Percentiles rank a stretch among this genome's conserved stretches.
phyloP scores from a whole-genome alignment of 2,113 vertebrate species.

The Cyanistes caeruleus region DNA sequence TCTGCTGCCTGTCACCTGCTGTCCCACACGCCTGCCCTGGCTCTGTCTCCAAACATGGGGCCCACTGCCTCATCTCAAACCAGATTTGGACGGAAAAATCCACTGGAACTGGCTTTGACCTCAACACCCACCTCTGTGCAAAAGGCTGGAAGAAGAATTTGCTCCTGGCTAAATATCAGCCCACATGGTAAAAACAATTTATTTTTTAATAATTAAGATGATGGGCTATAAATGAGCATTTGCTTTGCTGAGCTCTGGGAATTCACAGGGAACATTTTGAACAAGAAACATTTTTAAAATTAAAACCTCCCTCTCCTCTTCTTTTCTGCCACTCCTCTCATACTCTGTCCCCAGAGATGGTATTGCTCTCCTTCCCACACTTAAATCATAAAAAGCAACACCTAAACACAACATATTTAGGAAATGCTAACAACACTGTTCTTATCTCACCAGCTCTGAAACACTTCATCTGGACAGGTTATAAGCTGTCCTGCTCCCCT shows the following conservation, averaged over 20 bases:
- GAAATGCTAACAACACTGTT: not conserved
- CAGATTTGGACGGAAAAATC: slow-evolving; percentile 24
- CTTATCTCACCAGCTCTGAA: not conserved
- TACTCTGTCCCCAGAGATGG: not conserved
- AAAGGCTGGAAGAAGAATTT: not conserved
- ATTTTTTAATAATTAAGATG: slow-evolving; percentile 58
- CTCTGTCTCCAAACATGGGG: not conserved
- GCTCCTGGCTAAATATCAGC: slow-evolving; percentile 46
- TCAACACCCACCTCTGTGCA: not conserved
- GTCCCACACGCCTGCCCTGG: accelerated
- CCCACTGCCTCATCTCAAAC: not conserved
- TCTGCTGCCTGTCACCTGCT: not conserved
- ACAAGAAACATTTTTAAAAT: slow-evolving; percentile 31
- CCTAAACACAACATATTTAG: not conserved
- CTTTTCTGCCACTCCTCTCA: not conserved
- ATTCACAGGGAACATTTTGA: slow-evolving; percentile 17
- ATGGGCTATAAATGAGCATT: not conserved
- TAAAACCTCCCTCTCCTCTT: not conserved
- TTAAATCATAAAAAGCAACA: not conserved
- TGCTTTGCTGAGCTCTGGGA: slow-evolving; percentile 42
- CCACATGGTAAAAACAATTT: slow-evolving; percentile 27
- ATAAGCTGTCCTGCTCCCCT: not conserved
- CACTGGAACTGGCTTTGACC: not conserved
- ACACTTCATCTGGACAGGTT: not conserved
- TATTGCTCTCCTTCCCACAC: not conserved